Conservation (phyloP, 2,797 vertebrate species). For the Sebastolobus alascanus region DNA sequence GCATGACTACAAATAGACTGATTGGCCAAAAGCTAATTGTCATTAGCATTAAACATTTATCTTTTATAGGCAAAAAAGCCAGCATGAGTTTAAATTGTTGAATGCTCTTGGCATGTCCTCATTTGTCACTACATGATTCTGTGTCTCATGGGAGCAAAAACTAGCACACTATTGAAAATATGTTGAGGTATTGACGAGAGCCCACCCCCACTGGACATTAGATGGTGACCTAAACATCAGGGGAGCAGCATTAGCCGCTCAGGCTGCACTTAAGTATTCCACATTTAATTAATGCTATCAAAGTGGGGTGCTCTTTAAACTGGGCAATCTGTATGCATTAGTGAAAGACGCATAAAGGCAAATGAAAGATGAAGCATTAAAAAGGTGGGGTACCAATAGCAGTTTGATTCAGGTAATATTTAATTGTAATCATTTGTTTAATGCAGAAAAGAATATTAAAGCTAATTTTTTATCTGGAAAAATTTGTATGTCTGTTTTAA, state of each 20-base stretch:
- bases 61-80: background rate
- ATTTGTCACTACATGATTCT: constrained; percentile 34
- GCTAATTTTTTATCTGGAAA: background rate
- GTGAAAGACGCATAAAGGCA: constrained; percentile 32
- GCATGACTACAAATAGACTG: constrained; percentile 46
- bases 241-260: constrained; percentile 65
- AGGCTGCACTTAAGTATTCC: constrained; percentile 66
- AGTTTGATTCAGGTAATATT: background rate
- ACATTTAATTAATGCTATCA: constrained; percentile 73
- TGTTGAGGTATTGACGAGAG: constrained; percentile 47
- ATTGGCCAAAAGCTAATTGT: constrained; percentile 34
- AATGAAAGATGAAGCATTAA: constrained; percentile 33
- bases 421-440: background rate
- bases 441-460: background rate
- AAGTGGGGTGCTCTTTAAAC: constrained; percentile 59
- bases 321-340: constrained; percentile 32
- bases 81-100: constrained; percentile 4
- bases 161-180: constrained; percentile 29
- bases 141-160: constrained; percentile 29
- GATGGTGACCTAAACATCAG: constrained; percentile 59
- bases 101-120: constrained; percentile 5
- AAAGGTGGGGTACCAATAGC: background rate
- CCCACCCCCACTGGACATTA: constrained; percentile 22
- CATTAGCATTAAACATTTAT: constrained; percentile 26
- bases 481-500: background rate